Base-by-base conservation (phyloP, 2,888 invertebrate species). In the Oegoconia quadripuncta region DNA sequence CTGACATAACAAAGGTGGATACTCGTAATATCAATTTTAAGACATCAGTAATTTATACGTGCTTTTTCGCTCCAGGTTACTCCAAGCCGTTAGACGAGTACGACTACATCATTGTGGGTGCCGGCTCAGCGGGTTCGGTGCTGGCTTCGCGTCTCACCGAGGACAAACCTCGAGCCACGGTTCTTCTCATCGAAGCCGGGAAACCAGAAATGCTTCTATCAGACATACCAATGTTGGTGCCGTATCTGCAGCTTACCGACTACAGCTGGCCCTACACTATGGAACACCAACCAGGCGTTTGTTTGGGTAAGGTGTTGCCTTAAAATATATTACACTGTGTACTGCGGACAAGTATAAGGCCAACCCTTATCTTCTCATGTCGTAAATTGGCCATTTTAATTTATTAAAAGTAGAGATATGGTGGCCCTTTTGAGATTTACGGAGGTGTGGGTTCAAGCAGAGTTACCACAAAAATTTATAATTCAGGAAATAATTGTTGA, bases 61-160 rank as follows among this genome's bases (percentile, higher is more conserved):
- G 22, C 44, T 42, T 44, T 41, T 49, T 50, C 12, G 29, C 65
- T 69, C 2, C 57, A 80, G 81, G 78, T 18, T 70, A 54, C 42
- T 55, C 51, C 2, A 50, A 56, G 41, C 68, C 76, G 0, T 52
- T 76, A 11, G 77, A 84, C 3, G 87, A 86, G 65, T 93, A 91
- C 63, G 93, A 93, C 59, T 93, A 92, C 52, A 80, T 93, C 3
- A 79, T 93, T 14, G 84, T 93, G 0, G 93, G 93, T 0, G 92
- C 92, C 0, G 93, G 94, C 0, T 90, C 93, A 0, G 91, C 92
- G 0, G 94, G 94, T 0, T 90, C 93, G 0, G 91, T 91, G 0
- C 57, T 94, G 7, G 93, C 94, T 0, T 90, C 92, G 51, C 87
- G 94, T 1, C 77, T 94, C 0, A 88, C 92, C 0, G 93, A 93